Base-by-base conservation (phyloP, 2,797 vertebrate genomes). In the Bryconaethiops microstoma region DNA sequence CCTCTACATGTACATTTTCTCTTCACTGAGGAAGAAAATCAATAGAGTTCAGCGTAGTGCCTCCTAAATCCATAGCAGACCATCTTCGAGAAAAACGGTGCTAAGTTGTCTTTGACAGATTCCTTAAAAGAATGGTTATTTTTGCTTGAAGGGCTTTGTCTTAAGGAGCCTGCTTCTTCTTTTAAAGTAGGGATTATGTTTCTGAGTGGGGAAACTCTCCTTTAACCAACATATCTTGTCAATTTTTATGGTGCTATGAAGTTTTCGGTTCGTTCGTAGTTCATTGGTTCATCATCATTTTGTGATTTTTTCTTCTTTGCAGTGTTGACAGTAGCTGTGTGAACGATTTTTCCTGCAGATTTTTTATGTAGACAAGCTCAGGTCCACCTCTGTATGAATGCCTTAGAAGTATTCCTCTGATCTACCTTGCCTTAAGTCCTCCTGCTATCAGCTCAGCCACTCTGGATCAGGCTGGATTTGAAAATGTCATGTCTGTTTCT, bases 401-500 rank as follows among this genome's bases (percentile, higher is more conserved):
- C 19, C 52, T 19, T 57, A 35, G 70, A 55, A 35, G 25, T 57
- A 35, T 57, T 72, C 52, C 52, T 57, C 70, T n/a, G 55, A 42
- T 63, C 35, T 48, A 45, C 60, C 13, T 62, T 35, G 14, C 74
- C 52, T n/a, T 35, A 16, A 25, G 23, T 48, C 77, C 67, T 12
- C 52, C 67, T 78, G 76, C 64, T 50, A 45, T 73, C 52, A 42
- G 35, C 76, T 69, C 64, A 57, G 52, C 40, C 52, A 40, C 54
- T 17, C 76, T 45, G 76, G 64, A 57, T 67, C 50, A 69, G 52
- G 9, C 52, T 52, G 76, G 35, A 67, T 68, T 42, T 42, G 55
- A 45, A 77, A 57, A 69, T 78, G 76, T 77, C 64, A 77, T 68
- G 50, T 77, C 76, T 59, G 52, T 69, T 42, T 45, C n/a, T 57